Base-by-base conservation (phyloP, 1,140 invertebrate genomes). In the Samia ricini region DNA sequence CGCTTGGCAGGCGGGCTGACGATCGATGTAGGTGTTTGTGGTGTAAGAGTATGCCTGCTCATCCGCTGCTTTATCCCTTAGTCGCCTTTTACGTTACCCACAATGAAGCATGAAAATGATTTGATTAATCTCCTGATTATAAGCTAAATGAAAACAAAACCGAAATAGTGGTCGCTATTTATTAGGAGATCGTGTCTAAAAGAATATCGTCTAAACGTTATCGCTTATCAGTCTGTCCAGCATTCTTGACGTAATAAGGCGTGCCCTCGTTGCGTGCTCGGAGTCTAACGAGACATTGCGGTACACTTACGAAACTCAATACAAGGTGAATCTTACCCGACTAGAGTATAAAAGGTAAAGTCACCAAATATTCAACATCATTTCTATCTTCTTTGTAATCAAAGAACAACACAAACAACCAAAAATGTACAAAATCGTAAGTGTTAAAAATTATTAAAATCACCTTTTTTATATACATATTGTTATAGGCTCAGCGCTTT, bases 301-400 rank as follows among this genome's bases (percentile, higher is more conserved):
- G 75, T 60, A 65, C 63, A 60, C 67, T 88, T 84, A 77, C 76
- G 88, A 88, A 88, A 89, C 75, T n/a, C 50, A 52, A 68, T 62
- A 81, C 88, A 90, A 90, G 85, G 88, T 88, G 85, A 90, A 82
- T 90, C 87, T 81, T 78, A 66, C 66, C 56, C 64, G 24, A 48
- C 48, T 71, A 59, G 72, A 61, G 84, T 90, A 90, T 90, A 90
- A 85, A 90, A 88, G 85, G 78, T 83, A 84, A 72, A 81, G 81
- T 81, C 73, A 66, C 66, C 74, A 71, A 78, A 74, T 63, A 56
- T 63, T 67, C 66, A 63, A 79, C 77, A 85, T 77, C 78, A 86
- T 61, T 63, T 63, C 70, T 66, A 72, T 77, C 72, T 69, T 80
- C 73, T 69, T 72, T 80, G 66, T 73, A 76, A 70, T 71, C 77